phyloP scores from a whole-genome alignment of 1,140 invertebrate species.

The Papilio polyxenes region DNA sequence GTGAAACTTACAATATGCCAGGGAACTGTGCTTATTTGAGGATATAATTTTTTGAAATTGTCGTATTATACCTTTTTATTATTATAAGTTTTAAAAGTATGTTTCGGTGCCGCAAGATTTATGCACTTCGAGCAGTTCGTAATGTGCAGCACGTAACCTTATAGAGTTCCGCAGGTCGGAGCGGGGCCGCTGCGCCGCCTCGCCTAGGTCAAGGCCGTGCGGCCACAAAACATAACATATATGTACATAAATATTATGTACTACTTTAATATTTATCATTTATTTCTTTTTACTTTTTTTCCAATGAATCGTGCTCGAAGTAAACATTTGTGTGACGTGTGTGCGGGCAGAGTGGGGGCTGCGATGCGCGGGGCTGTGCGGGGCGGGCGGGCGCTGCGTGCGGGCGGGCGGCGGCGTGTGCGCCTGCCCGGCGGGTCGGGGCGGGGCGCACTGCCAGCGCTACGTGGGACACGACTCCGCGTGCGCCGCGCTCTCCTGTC shows the following conservation, averaged over 20 bases:
- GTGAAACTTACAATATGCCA: neutral
- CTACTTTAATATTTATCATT: too few relatives aligned
- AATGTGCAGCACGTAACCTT: too few relatives aligned
- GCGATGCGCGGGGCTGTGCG: constrained; percentile 52
- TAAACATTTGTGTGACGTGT: too few relatives aligned
- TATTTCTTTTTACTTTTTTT: too few relatives aligned
- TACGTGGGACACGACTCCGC: constrained; percentile 82
- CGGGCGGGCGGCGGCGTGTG: constrained; percentile 62
- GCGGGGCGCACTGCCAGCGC: constrained; percentile 79
- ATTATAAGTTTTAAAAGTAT: neutral
- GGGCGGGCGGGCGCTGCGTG: constrained; percentile 61
- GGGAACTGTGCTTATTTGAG: neutral
- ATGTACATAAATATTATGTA: neutral
- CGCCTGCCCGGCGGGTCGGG: constrained; percentile 79
- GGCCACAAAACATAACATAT: neutral
- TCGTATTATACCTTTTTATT: neutral
- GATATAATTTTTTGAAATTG: neutral
- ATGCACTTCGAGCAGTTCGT: neutral
- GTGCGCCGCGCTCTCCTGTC: constrained; percentile 82
- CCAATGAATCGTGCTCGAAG: too few relatives aligned
- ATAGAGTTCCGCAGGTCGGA: too few relatives aligned
- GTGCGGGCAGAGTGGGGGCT: constrained; percentile 42
- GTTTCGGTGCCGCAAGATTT: neutral
- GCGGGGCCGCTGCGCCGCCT: neutral
- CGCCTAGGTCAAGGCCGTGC: neutral